Evolutionary conservation across 2,888 invertebrate species (phyloP), one percentile per base, ranked within the genome.

Genomic region (Ceratothoa steindachneri): DNA sequence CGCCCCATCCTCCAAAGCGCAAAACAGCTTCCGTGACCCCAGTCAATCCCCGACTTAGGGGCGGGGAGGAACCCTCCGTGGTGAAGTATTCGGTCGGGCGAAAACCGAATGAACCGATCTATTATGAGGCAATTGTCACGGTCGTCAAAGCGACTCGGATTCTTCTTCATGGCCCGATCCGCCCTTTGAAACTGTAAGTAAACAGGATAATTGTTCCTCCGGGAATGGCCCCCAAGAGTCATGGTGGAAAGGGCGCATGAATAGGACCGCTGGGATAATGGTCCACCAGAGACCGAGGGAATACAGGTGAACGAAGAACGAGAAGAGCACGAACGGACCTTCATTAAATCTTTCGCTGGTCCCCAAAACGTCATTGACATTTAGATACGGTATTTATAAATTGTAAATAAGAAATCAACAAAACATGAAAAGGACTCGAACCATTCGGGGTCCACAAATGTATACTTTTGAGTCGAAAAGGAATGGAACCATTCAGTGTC

Each of bases 91-190:
- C n/a, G n/a, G n/a, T n/a, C n/a, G n/a, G n/a, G 41, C 60, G 24
- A 15, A 1, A 60, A 60, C 22, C n/a, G 24, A 2, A 24, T 24
- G 22, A 60, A 60, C n/a, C 12, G 60, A 60, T 60, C 60, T 24
- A 60, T 60, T 60, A 60, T 60, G 19, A 60, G 24, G 60, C 24
- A 60, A 60, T 60, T 60, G 60, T 60, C 19, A 60, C 60, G 60
- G 60, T 60, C 24, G 60, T 60, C 27, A 60, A 22, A 24, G 60
- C n/a, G 27, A 60, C 60, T 60, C 60, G 22, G 27, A 2, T 24
- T 60, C 24, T 24, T 60, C 60, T 60, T 60, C 60, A 60, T 60
- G 60, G 22, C 24, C 60, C 60, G 60, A 60, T 60, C 60, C 60
- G 22, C n/a, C n/a, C 22, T 60, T 24, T 60, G 60, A 24, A 60